Percentiles rank a stretch among this genome's conserved stretches.
Conservation (phyloP, 1,140 invertebrate species). For the Zaprionus ornatus region DNA sequence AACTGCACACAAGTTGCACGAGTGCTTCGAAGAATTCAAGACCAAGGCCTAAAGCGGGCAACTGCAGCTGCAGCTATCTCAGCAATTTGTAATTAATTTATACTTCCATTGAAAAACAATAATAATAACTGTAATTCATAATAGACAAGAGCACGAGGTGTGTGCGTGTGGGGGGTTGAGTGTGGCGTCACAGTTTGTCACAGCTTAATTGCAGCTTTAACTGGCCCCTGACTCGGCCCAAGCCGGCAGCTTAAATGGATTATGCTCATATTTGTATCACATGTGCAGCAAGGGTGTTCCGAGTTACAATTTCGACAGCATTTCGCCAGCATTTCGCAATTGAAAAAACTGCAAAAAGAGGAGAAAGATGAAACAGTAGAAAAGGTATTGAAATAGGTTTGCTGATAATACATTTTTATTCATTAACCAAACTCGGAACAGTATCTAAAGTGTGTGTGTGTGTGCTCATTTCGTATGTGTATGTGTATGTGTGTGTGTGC, state of each 20-base stretch:
- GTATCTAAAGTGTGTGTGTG: background rate
- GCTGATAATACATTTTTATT: background rate
- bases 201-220: constrained; percentile 67
- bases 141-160: constrained; percentile 39
- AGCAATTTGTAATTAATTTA: constrained; percentile 68
- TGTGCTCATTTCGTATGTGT: constrained; percentile 1
- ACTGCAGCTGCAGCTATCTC: constrained; percentile 4
- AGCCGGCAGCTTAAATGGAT: constrained; percentile 58
- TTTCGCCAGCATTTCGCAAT: background rate
- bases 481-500: constrained; percentile 6
- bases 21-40: constrained; percentile 66
- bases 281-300: background rate
- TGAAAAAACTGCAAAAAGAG: background rate
- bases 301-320: background rate
- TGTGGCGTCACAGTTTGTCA: constrained; percentile 46
- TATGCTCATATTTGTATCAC: constrained; percentile 49
- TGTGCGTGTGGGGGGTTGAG: background rate
- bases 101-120: constrained; percentile 50
- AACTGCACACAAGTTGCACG: constrained; percentile 58
- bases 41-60: constrained; percentile 48
- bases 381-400: too few species aligned
- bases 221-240: constrained; percentile 30
- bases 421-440: background rate
- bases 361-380: background rate
- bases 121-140: constrained; percentile 55